These are phyloP conservation scores for Acanthopagrus latus DNA, from an alignment of 2,797 vertebrate genomes.

Conservation along the genomic window DNA sequence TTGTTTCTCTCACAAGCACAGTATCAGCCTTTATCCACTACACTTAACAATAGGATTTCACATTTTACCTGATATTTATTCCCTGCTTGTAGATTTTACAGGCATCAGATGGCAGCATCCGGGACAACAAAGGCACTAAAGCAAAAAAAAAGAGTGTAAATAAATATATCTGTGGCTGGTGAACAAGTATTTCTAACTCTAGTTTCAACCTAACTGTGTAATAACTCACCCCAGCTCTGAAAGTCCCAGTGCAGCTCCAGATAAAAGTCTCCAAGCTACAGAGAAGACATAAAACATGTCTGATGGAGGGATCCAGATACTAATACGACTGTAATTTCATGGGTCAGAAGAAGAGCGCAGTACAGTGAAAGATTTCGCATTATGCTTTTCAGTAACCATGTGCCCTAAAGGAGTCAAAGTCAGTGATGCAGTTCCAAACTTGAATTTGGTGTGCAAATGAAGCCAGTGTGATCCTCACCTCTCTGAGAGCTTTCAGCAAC, in stretches of 20 bases:
- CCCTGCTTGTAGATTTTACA: conserved; percentile 99
- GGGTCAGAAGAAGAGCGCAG: not conserved
- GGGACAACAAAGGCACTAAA: conserved; percentile 96
- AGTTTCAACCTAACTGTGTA: not conserved
- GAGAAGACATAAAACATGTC: conserved; percentile 53
- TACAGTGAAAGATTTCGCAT: conserved; percentile 17
- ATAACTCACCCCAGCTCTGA: conserved; percentile 97
- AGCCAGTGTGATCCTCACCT: conserved; percentile 84
- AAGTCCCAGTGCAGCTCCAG: conserved; percentile 99
- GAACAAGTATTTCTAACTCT: not conserved
- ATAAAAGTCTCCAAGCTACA: conserved; percentile 97
- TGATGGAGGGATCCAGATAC: not conserved
- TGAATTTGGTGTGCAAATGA: conserved; percentile 2
- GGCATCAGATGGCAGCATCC: conserved; percentile 96
- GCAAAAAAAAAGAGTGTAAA: conserved; percentile 23
- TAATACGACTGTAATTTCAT: not conserved
- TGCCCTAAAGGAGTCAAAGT: conserved; percentile 1
- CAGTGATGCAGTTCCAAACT: not conserved
- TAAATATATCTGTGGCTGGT: not conserved
- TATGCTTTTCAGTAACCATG: conserved; percentile 11
- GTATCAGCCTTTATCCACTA: not conserved
- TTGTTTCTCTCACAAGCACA: conserved; percentile 5
- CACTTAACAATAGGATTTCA: not conserved
- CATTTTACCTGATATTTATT: conserved; percentile 95
- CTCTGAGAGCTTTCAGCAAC: conserved; percentile 94